Base-by-base conservation (phyloP, 2,797 vertebrate genomes). In the Gorsachius magnificus region DNA sequence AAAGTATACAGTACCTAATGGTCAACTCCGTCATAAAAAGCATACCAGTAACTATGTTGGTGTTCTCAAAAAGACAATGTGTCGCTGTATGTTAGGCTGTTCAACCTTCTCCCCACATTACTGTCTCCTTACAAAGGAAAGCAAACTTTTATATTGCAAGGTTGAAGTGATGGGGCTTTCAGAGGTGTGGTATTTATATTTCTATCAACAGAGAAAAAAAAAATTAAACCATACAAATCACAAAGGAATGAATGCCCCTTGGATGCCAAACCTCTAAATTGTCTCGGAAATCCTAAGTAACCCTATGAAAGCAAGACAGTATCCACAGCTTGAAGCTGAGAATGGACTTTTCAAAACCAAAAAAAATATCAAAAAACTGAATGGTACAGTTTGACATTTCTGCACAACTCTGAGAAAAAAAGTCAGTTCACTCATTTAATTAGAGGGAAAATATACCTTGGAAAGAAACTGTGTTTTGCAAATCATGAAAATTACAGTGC, bases 401-500 rank as follows among this genome's bases (percentile, higher is more conserved):
- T 83, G 38, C 16, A 65, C 48, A 94, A 78, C n/a, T 58, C 60
- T 9, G 71, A 50, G 48, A 22, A 75, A 79, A 82, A 60, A 82
- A 60, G 64, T 19, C 14, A 36, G 54, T 61, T 71, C 57, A 53
- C 3, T 87, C 43, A 84, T 87, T 86, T 93, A 83, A 94, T 87
- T 77, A 87, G 61, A 88, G 14, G 76, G 77, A 95, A 95, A 94
- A 94, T 54, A 65, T 3, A 90, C 35, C 83, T 78, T 58, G 33
- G 79, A 90, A 94, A 90, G 71, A 87, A 60, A 26, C 33, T 11
- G 25, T 45, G 57, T 81, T 96, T 92, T 75, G 76, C 54, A 92
- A 79, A 88, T 91, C 53, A 70, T 41, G 51, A 95, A 94, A 95
- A 93, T 82, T 84, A 81, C 72, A 71, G 76, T 54, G 78, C 46